Evolutionary conservation across 2,113 vertebrate genomes (phyloP), one percentile per base, ranked within the genome.

Genomic region (Pyxicephalus adspersus): DNA sequence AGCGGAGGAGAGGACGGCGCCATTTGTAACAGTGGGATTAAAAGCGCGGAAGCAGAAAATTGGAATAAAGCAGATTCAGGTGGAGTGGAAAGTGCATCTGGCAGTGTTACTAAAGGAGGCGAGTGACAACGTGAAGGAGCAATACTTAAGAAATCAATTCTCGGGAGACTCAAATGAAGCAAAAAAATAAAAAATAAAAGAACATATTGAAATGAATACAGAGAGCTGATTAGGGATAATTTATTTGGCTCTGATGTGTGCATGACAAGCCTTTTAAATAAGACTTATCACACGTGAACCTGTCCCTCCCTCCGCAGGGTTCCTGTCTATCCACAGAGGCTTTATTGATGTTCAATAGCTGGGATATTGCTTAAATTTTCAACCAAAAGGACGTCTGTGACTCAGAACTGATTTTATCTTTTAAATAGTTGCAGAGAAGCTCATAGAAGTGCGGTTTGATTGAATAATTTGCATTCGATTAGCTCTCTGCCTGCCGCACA

Each of bases 1-100:
- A 91, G 88, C 85, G 87, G 76, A 89, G 84, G 83, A 85, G 83
- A 85, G 87, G 89, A 91, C 38, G 38, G 11, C 90, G 90, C 86
- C 81, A 89, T 90, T 89, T 91, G 89, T 90, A 92, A 89, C 68
- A 11, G 29, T 88, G 87, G 87, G 88, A 92, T 92, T 92, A 91
- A 90, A 92, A 77, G 86, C 89, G 93, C 81, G 85, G 89, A 89
- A 89, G 90, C 90, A 87, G 91, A 93, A 94, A 93, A 93, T 92
- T 93, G 87, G 87, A 92, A 90, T 86, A 89, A 90, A 90, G 83
- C 88, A 86, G 88, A 89, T 90, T 91, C 86, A 85, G 83, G 81
- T 87, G 88, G 91, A 90, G 87, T 87, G 87, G 83, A 89, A 91
- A 89, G 87, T 89, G 84, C 83, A 90, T 81, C 85, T 90, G 87